Percentiles rank a stretch among this genome's conserved stretches.
phyloP scores from a whole-genome alignment of 92 coral and sea anemone genomes.

The Anthopleura xanthogrammica region DNA sequence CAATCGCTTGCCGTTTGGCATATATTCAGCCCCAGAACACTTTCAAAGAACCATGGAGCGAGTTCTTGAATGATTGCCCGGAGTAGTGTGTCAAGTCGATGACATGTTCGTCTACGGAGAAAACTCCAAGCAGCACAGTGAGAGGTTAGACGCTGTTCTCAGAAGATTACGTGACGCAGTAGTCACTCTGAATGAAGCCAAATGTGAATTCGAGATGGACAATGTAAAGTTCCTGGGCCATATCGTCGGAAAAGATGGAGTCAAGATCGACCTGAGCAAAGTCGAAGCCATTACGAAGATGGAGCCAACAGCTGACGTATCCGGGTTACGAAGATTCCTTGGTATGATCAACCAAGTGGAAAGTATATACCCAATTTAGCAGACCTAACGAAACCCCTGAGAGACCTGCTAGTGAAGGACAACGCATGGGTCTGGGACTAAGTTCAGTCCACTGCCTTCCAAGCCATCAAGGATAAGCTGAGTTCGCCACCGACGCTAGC shows the following conservation, averaged over 20 bases:
- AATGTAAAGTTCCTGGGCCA: conserved; percentile 64
- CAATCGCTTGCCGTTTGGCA: conserved; percentile 58
- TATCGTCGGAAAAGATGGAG: conserved; percentile 68
- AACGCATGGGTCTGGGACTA: conserved; percentile 61
- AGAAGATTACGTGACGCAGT: conserved; percentile 26
- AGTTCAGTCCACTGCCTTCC: conserved; percentile 39
- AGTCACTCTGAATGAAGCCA: conserved; percentile 42
- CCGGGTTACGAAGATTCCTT: conserved; percentile 56
- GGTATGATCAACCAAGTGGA: conserved; percentile 64
- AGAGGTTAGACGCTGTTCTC: no score
- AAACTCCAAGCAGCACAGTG: no score
- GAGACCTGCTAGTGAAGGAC: conserved; percentile 49
- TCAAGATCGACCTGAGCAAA: conserved; percentile 52
- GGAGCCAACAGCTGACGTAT: conserved; percentile 46
- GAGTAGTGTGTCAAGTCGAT: conserved; percentile 67
- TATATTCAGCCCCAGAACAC: conserved; percentile 70
- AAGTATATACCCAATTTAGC: conserved; percentile 58
- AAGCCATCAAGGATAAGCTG: not conserved
- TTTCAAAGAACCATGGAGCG: conserved; percentile 58
- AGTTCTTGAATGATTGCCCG: conserved; percentile 52
- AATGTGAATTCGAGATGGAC: conserved; percentile 50
- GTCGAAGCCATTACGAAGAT: conserved; percentile 54
- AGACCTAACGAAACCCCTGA: conserved; percentile 55
- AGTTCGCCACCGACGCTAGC: conserved; percentile 34
- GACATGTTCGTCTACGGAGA: conserved; percentile 54